Evolutionary conservation across 2,888 invertebrate genomes (phyloP).

Genomic region (Conops quadrifasciatus): DNA sequence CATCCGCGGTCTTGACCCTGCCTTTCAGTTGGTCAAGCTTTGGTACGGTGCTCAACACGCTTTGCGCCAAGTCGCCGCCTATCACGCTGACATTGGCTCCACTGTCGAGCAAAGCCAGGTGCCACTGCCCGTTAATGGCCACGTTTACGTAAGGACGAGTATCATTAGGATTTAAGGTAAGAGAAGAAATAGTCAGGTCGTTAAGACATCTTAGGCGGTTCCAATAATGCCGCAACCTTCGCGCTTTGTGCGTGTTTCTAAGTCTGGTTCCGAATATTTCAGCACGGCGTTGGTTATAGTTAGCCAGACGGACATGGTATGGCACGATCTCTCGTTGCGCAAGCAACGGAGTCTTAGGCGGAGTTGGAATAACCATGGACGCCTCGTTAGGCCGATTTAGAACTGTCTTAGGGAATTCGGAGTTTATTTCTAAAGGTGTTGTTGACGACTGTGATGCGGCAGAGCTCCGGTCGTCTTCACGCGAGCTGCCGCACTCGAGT

Average conservation of each 20-base stretch:
- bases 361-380: background rate
- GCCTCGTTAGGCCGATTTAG: background rate
- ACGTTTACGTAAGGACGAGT: conserved; percentile 23
- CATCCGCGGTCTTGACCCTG: conserved; percentile 1
- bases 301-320: conserved; percentile 11
- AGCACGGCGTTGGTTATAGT: background rate
- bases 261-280: background rate
- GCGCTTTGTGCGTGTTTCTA: background rate
- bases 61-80: background rate
- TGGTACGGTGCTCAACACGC: background rate
- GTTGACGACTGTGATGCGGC: background rate
- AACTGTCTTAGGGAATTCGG: background rate
- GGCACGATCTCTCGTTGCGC: background rate
- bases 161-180: conserved; percentile 33
- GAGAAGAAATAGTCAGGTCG: background rate
- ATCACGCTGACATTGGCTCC: background rate
- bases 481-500: conserved; percentile 20
- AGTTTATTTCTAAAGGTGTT: background rate
- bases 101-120: conserved; percentile 4
- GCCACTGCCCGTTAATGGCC: background rate
- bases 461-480: conserved; percentile 9
- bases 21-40: background rate
- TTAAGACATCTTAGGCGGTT: background rate
- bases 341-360: background rate
- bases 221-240: conserved; percentile 28